Conservation (phyloP, 2,888 invertebrate genomes). For the Epinotia ramella region DNA sequence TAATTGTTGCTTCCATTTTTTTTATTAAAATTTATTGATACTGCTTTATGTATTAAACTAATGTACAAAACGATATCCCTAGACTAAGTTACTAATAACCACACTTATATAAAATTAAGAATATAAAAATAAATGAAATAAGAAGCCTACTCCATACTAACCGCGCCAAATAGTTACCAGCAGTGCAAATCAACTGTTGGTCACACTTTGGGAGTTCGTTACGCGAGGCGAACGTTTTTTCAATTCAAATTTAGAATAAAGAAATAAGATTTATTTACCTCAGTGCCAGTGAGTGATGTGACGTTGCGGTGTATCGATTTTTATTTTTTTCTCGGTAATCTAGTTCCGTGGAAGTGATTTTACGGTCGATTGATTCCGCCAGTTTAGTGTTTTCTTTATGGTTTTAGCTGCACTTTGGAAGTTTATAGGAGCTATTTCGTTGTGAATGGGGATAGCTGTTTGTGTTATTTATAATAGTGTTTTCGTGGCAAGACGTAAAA, state of each 20-base stretch:
- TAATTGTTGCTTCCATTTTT: too few species aligned
- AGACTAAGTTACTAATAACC: too few species aligned
- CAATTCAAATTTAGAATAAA: slow-evolving; percentile 43
- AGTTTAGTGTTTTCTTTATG: slow-evolving; percentile 14
- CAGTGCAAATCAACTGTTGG: slow-evolving; percentile 45
- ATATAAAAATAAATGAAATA: background rate
- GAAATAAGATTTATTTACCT: slow-evolving; percentile 13
- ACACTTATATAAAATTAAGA: background rate
- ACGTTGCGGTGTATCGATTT: slow-evolving; percentile 43
- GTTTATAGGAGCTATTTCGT: background rate
- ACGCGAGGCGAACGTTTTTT: slow-evolving; percentile 50
- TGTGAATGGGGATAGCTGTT: background rate
- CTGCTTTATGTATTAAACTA: too few species aligned
- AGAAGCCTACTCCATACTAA: slow-evolving; percentile 42
- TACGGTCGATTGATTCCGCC: slow-evolving; percentile 6
- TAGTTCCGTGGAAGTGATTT: slow-evolving; percentile 2
- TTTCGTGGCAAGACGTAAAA: background rate
- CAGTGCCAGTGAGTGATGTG: slow-evolving; percentile 34
- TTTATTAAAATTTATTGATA: too few species aligned
- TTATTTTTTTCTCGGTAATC: slow-evolving; percentile 27
- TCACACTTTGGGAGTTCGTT: slow-evolving; percentile 49
- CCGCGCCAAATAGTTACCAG: slow-evolving; percentile 34
- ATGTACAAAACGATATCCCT: too few species aligned
- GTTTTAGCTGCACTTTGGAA: background rate
- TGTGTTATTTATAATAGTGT: background rate